Base-by-base conservation (phyloP, 1,140 invertebrate species). In the Zaprionus nigranus region DNA sequence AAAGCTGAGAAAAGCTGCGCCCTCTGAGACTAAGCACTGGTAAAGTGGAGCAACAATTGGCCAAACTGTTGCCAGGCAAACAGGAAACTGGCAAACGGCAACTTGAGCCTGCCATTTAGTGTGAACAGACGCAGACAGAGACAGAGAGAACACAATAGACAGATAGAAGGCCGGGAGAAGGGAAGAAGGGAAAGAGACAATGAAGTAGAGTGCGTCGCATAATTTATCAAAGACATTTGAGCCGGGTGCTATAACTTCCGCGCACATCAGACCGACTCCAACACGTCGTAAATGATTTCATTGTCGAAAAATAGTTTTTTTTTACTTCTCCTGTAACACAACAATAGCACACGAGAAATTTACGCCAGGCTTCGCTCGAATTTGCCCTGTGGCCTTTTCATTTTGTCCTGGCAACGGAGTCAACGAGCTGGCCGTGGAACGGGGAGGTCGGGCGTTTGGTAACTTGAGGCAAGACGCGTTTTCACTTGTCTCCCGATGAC, bases 261-360 rank as follows among this genome's bases (percentile, higher is more conserved):
- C 59, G 54, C 72, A 59, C 70, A 73, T 54, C 7, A 28, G 67
- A 30, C n/a, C 26, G 26, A 46, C 26, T 9, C 46, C 86, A 78
- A 86, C 86, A 90, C 81, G 79, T 79, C 69, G 72, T 82, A 81
- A 90, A 88, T 90, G 82, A 90, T 79, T 90, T 88, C 86, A 86
- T 85, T 85, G 82, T 79, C 75, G 67, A 72, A 79, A 84, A 79
- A 82, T 90, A 88, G 84, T 88, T 85, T 66, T 66, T 86, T 65
- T 59, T 54, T 17, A 3, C 51, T 12, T 62, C 13, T 46, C 11
- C 30, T n/a, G 22, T 36, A 46, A 12, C 53, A 22, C 28, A 80
- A 84, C 73, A 83, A 77, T 74, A 65, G 68, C 20, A 54, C 40
- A 66, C 54, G 58, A 61, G 40, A 80, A 78, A 78, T 81, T 51